phyloP scores from a whole-genome alignment of 2,797 vertebrate genomes.

The Margarornis squamiger region DNA sequence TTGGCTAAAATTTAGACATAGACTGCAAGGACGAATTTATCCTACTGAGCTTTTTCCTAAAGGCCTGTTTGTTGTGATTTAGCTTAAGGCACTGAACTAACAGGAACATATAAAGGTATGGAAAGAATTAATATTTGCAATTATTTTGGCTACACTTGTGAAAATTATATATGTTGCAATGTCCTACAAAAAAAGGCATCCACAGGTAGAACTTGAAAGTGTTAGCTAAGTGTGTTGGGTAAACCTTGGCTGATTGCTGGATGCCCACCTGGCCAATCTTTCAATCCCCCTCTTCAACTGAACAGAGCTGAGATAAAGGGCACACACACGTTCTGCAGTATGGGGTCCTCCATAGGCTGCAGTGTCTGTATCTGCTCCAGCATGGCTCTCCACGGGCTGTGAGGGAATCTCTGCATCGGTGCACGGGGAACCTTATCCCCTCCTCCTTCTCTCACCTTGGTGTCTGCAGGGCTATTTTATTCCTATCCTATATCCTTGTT shows the following conservation, averaged over 20 bases:
- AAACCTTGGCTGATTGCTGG: neutral
- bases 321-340: accelerated
- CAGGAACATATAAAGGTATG: neutral
- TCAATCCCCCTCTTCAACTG: neutral
- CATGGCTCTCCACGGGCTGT: accelerated
- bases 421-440: neutral
- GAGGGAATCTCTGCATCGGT: neutral
- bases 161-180: neutral
- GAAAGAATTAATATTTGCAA: neutral
- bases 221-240: too few relatives aligned
- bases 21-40: neutral
- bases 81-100: neutral
- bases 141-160: neutral
- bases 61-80: neutral
- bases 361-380: neutral
- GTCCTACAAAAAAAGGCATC: neutral
- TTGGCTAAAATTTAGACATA: neutral
- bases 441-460: neutral
- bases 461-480: neutral
- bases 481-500: neutral
- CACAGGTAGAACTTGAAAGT: neutral
- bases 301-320: too few relatives aligned
- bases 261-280: accelerated
- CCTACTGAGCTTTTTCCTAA: neutral
- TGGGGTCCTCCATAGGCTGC: neutral